A percentile compares a stretch with the other conserved stretches of the same genome.
phyloP scores from a whole-genome alignment of 2,113 vertebrate genomes.

The Microcebus lehilahytsara region DNA sequence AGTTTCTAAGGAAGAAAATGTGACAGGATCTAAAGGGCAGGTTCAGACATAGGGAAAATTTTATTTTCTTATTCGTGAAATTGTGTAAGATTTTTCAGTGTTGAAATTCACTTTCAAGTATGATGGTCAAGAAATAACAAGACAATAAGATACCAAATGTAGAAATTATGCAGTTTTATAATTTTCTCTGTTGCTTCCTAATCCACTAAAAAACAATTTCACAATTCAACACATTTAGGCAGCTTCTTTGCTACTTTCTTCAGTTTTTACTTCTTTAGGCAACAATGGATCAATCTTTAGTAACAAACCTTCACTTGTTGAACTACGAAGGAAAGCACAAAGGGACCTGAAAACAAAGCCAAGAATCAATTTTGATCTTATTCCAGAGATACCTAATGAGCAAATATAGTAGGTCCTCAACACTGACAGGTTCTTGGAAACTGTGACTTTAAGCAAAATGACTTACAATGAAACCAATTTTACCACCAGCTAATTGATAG shows the following conservation, averaged over 20 bases:
- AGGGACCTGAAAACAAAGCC: conserved; percentile 84
- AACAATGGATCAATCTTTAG: conserved; percentile 85
- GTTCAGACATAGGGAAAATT: too few species aligned
- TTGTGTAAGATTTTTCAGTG: background rate
- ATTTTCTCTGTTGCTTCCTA: conserved; percentile 35
- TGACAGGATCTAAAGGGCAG: too few species aligned
- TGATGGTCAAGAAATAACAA: conserved; percentile 48
- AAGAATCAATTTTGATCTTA: background rate
- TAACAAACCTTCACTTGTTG: conserved; percentile 90
- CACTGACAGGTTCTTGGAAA: background rate
- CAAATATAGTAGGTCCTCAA: background rate
- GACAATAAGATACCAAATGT: conserved; percentile 14
- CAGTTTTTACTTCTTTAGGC: conserved; percentile 72
- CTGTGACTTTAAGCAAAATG: background rate
- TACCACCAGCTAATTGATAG: background rate
- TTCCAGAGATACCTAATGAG: fast-evolving
- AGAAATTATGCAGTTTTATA: conserved; percentile 45
- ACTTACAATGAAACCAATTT: background rate
- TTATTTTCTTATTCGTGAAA: conserved; percentile 50
- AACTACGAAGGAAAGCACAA: conserved; percentile 89
- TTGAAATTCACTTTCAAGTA: conserved; percentile 50
- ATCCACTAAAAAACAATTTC: conserved; percentile 11
- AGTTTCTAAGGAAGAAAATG: too few species aligned
- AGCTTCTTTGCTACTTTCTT: conserved; percentile 5
- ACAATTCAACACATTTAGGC: background rate